Evolutionary conservation across 2,113 vertebrate genomes (phyloP), one percentile per base, ranked within the genome.

Genomic region (Lampris incognitus): DNA sequence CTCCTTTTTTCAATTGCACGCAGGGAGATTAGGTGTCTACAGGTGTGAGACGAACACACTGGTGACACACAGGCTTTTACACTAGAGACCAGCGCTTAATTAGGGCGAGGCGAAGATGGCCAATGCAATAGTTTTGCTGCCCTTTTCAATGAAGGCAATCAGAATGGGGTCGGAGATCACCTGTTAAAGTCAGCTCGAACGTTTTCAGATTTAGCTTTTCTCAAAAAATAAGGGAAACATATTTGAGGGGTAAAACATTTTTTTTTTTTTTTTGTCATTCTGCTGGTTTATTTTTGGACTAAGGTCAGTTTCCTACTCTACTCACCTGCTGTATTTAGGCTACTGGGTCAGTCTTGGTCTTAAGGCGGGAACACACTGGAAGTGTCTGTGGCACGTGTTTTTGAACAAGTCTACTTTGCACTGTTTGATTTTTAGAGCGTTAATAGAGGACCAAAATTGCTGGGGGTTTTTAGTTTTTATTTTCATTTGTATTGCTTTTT

Each of bases 1-100:
- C 74, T 72, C 81, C 88, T 80, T 84, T 88, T 57, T 81, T 75
- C 67, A 66, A 59, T 54, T 1, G 36, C 79, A 66, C 42, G 24
- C 71, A 51, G 75, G 39, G 81, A 60, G 60, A 42, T 66, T 67
- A 66, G 89, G 81, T 56, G 85, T 89, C 87, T 85, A 85, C 85
- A 85, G 87, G 85, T 60, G 85, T 87, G 83, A 79, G 69, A 83
- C 55, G 81, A 82, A 72, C 67, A 60, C 68, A 79, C 79, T 41
- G 62, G 81, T 64, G 69, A 71, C 37, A 63, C 57, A 68, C 67
- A 74, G 66, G 87, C 82, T 89, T 92, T 91, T 85, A 80, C 89
- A 80, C 70, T 42, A 69, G 86, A 92, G 91, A 88, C 86, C 90
- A 88, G 91, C 91, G 82, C 84, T 91, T 82, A 68, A 88, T 85